Evolutionary conservation across 2,797 vertebrate species (phyloP).

Genomic region (Corythornis leucogaster): DNA sequence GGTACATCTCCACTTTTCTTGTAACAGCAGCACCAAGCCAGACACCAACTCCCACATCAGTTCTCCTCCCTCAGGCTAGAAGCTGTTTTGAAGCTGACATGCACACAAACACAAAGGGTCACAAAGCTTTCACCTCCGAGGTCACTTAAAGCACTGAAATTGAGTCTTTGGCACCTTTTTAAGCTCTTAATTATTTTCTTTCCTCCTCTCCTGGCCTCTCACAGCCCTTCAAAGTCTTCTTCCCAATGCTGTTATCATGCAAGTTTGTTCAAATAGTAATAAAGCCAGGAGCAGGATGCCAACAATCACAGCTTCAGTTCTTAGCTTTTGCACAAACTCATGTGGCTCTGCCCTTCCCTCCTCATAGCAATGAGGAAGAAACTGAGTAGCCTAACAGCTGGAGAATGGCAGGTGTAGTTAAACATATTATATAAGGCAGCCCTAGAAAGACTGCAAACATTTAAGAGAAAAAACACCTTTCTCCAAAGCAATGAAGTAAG

Average conservation of each 20-base stretch:
- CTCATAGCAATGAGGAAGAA: background rate
- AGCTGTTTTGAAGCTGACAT: background rate
- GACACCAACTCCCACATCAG: background rate
- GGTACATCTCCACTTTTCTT: background rate
- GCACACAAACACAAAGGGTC: background rate
- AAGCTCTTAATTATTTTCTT: slow-evolving; percentile 3
- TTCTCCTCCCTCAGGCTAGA: background rate
- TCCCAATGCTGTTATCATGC: background rate
- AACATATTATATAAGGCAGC: background rate
- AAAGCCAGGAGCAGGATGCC: background rate
- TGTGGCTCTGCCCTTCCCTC: background rate
- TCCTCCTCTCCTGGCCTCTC: background rate
- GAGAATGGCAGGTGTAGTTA: background rate
- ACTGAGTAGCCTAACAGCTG: background rate
- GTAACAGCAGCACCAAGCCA: background rate
- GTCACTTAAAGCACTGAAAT: background rate
- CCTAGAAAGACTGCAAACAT: background rate
- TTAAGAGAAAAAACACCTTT: background rate
- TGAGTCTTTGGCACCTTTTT: background rate
- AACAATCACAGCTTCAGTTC: background rate
- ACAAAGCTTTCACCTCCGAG: slow-evolving; percentile 7
- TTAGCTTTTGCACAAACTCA: background rate
- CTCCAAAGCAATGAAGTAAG: background rate
- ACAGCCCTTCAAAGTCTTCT: background rate
- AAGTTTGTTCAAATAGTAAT: background rate